Conservation (phyloP, 2,888 invertebrate genomes). For the Syritta pipiens region DNA sequence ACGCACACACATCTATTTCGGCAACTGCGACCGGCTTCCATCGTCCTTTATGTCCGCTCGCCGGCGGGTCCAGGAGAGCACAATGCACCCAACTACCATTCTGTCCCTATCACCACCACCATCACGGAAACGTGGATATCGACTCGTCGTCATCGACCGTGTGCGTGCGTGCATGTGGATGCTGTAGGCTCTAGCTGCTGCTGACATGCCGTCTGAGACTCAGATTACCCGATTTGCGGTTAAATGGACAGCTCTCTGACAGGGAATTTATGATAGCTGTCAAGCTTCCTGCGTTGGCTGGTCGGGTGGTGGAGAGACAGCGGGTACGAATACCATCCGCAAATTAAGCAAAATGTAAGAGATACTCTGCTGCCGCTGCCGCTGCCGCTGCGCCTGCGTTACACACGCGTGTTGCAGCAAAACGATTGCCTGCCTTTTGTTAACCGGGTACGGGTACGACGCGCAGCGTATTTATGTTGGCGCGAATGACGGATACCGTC, state of each 20-base stretch:
- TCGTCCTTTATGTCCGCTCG: slow-evolving; percentile 31
- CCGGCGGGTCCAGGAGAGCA: slow-evolving; percentile 23
- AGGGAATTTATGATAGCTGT: slow-evolving; percentile 71
- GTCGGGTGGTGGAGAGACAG: slow-evolving; percentile 38
- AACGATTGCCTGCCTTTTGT: slow-evolving; percentile 41
- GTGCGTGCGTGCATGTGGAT: slow-evolving; percentile 38
- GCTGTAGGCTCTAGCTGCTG: slow-evolving; percentile 39
- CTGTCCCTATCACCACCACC: background rate
- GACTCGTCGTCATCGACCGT: slow-evolving; percentile 24
- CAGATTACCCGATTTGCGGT: slow-evolving; percentile 70
- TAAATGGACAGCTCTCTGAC: slow-evolving; percentile 71
- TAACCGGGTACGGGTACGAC: slow-evolving; percentile 26
- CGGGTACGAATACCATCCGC: slow-evolving; percentile 51
- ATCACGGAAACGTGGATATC: background rate
- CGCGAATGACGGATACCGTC: slow-evolving; percentile 38
- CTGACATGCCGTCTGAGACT: slow-evolving; percentile 67
- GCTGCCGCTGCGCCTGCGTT: slow-evolving; percentile 43
- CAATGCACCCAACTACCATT: slow-evolving; percentile 7
- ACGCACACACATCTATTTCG: slow-evolving; percentile 26
- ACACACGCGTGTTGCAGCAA: slow-evolving; percentile 44
- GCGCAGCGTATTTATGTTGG: slow-evolving; percentile 51
- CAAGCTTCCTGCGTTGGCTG: slow-evolving; percentile 63
- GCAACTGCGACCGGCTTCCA: slow-evolving; percentile 25
- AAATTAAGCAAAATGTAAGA: slow-evolving; percentile 64
- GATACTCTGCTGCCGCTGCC: slow-evolving; percentile 33